These are phyloP conservation scores for Epistrophe eligans DNA, from an alignment of 2,888 invertebrate species.

Conservation along the genomic window DNA sequence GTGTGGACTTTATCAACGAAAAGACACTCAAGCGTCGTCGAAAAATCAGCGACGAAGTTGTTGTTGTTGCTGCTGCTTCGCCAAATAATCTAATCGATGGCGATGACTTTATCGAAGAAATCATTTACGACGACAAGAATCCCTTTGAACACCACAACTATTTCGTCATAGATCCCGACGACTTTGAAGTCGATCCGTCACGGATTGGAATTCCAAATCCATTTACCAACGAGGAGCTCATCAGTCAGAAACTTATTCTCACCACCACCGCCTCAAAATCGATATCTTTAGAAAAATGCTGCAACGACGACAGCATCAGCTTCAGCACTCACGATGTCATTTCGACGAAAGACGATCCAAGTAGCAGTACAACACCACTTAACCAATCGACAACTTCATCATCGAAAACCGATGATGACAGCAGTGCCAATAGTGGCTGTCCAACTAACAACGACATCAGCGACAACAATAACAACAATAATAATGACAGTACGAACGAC, in stretches of 20 bases:
- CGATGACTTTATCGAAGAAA: conserved; percentile 83
- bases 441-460: conserved; percentile 73
- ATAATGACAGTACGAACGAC: conserved; percentile 79
- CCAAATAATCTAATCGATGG: conserved; percentile 77
- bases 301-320: conserved; percentile 17
- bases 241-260: conserved; percentile 79
- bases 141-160: conserved; percentile 83
- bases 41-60: conserved; percentile 57
- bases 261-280: conserved; percentile 66
- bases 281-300: conserved; percentile 71
- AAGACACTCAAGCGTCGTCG: conserved; percentile 81
- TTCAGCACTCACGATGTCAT: conserved; percentile 16
- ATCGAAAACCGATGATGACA: conserved; percentile 67
- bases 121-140: conserved; percentile 78
- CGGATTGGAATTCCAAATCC: conserved; percentile 82
- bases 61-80: conserved; percentile 19
- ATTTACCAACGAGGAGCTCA: conserved; percentile 80
- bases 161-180: conserved; percentile 82
- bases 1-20: conserved; percentile 83
- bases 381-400: conserved; percentile 72
- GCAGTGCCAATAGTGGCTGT: conserved; percentile 58
- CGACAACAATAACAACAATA: conserved; percentile 72
- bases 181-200: conserved; percentile 79
- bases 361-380: conserved; percentile 44
- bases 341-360: conserved; percentile 18